Evolutionary conservation across 2,797 vertebrate genomes (phyloP).

Genomic region (Nyctibius grandis): DNA sequence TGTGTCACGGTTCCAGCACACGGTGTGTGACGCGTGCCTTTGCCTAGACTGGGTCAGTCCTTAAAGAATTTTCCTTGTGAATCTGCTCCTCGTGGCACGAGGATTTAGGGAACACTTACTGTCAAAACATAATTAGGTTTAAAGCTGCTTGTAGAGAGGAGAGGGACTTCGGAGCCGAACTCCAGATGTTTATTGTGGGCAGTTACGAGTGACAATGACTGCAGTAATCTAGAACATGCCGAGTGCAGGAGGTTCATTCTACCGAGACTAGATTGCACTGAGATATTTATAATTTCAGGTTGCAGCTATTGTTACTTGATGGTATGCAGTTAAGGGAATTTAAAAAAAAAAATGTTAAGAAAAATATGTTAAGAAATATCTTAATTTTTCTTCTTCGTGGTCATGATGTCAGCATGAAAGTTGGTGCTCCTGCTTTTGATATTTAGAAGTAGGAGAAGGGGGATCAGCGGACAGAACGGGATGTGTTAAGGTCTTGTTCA

Average conservation of each 20-base stretch:
- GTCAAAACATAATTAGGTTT: background rate
- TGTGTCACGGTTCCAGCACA: accelerated
- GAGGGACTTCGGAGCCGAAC: background rate
- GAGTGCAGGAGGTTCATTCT: background rate
- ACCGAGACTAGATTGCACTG: background rate
- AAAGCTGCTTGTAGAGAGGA: background rate
- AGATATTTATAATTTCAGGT: background rate
- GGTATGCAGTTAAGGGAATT: background rate
- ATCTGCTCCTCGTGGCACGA: background rate
- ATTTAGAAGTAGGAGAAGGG: background rate
- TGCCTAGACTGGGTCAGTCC: background rate
- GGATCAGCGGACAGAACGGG: background rate
- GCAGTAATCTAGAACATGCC: background rate
- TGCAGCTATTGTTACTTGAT: background rate
- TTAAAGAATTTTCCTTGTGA: background rate
- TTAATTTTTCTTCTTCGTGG: background rate
- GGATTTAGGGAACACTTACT: background rate
- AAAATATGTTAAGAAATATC: background rate
- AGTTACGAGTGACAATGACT: background rate
- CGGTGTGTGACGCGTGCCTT: background rate
- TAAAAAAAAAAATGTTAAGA: too few species aligned
- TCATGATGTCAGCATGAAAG: background rate
- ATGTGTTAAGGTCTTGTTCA: background rate
- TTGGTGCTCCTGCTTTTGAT: background rate
- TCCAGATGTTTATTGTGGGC: background rate